Base-by-base conservation (phyloP, 2,888 invertebrate species). In the Andrena trimmerana region DNA sequence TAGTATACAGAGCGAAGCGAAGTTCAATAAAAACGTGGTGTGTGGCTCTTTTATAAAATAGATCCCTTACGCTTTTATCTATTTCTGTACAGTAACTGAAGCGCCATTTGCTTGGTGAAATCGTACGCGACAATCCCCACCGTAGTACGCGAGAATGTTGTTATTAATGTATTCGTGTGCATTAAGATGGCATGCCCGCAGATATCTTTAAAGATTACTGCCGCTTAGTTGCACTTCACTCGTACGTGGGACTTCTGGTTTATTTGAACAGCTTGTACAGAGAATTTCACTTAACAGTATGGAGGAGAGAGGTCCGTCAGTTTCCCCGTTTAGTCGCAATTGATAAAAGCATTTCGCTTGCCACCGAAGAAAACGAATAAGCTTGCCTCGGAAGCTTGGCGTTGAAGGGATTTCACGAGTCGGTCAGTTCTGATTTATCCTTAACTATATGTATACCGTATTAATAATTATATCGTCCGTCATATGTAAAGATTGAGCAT, bases 401-500 rank as follows among this genome's bases (percentile, higher is more conserved):
- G 68, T 57, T 81, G 72, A 76, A 65, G 54, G 75, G 75, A 82
- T 8, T 50, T 70, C 57, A 5, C 36, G 5, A 13, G 10, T 52
- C 27, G 5, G 33, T 82, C 75, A 33, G 50, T 68, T 59, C 27
- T 62, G 50, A 48, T 60, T n/a, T 54, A 36, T 7, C 20, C 57
- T 60, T 71, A 81, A 57, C 54, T 65, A 20, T 75, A 57, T 62
- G 48, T 13, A 20, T 20, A 20, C 20, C 16, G 52, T n/a, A n/a
- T n/a, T 33, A 48, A 80, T 48, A 69, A 62, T 42, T 42, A 13
- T 57, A 81, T 13, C 8, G 8, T n/a, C 8, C 72, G 42, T 59
- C 31, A 2, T 78, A 84, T 70, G 50, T 79, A 78, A 80, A 81
- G 83, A 85, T 90, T 90, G 89, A 90, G 87, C 86, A 84, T 73